These are phyloP conservation scores for Eurytemora carolleeae DNA, from an alignment of 1,140 invertebrate genomes.

Conservation along the genomic window DNA sequence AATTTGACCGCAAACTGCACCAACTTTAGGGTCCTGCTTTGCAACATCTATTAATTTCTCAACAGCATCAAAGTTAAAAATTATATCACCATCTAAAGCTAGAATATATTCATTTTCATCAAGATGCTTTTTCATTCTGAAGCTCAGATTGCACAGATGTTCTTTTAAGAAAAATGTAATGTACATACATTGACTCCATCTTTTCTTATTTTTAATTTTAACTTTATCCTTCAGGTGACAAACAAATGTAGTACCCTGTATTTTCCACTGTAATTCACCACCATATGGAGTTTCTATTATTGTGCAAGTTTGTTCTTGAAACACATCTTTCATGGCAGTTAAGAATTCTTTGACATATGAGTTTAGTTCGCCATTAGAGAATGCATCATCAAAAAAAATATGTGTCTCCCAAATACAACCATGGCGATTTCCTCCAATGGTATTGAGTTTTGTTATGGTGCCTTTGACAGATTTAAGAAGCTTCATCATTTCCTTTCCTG, in stretches of 20 bases:
- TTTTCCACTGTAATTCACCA: neutral
- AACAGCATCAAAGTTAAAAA: neutral
- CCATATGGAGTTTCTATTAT: neutral
- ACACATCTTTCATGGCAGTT: neutral
- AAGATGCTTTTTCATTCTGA: neutral
- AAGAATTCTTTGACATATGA: neutral
- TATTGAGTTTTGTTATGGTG: neutral
- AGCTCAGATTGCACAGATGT: neutral
- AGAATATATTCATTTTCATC: conserved; percentile 23
- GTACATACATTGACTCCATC: neutral
- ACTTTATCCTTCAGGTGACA: neutral
- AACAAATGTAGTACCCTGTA: neutral
- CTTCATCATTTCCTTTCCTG: neutral
- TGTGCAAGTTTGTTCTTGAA: neutral
- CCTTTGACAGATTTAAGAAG: neutral
- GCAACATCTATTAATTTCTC: neutral
- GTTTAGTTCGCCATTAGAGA: neutral
- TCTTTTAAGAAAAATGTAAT: neutral
- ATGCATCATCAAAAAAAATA: neutral
- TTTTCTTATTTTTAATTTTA: neutral
- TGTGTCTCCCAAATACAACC: neutral
- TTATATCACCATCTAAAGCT: conserved; percentile 3
- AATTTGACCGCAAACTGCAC: neutral
- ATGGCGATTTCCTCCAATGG: neutral
- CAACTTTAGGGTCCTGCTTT: neutral